These are phyloP conservation scores for Scaptodrosophila lebanonensis DNA, from an alignment of 1,140 invertebrate species.

Conservation along the genomic window DNA sequence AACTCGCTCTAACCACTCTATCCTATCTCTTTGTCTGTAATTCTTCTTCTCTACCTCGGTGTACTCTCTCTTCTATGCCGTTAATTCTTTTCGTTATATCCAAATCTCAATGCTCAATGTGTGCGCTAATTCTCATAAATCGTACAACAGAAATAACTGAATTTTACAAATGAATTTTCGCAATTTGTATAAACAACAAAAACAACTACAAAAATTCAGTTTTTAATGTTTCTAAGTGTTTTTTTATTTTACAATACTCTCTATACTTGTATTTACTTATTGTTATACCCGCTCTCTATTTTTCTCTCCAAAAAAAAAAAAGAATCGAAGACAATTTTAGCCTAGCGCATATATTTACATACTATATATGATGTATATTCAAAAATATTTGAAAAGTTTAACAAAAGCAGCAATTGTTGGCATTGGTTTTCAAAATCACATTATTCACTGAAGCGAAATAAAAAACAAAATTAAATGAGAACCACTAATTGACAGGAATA, in stretches of 20 bases:
- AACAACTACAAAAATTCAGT: slow-evolving; percentile 19
- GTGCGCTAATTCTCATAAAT: slow-evolving; percentile 26
- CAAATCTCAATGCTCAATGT: slow-evolving; percentile 38
- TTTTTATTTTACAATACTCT: slow-evolving; percentile 47
- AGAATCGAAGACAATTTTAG: slow-evolving; percentile 19
- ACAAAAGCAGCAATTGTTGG: slow-evolving; percentile 63
- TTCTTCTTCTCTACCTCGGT: slow-evolving; percentile 33
- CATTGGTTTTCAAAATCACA: slow-evolving; percentile 69
- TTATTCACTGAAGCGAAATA: slow-evolving; percentile 7
- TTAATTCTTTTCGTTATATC: slow-evolving; percentile 46
- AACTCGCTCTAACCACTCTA: slow-evolving; percentile 5
- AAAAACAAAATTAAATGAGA: slow-evolving; percentile 9
- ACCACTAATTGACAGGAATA: slow-evolving; percentile 30
- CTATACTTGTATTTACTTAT: slow-evolving; percentile 35
- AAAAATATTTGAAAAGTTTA: slow-evolving; percentile 68
- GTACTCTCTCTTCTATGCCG: too few species aligned
- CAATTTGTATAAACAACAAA: slow-evolving; percentile 44
- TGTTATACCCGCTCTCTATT: slow-evolving; percentile 26
- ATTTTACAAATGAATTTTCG: slow-evolving; percentile 19
- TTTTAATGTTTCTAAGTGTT: slow-evolving; percentile 57
- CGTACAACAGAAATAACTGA: too few species aligned
- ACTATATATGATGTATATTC: too few species aligned
- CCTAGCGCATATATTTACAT: slow-evolving; percentile 56
- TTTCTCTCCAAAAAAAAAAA: slow-evolving; percentile 16
- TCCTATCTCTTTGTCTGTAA: slow-evolving; percentile 22